A percentile compares a stretch with the other conserved stretches of the same genome.
Conservation (phyloP, 2,797 vertebrate genomes). For the Gymnothorax javanicus region DNA sequence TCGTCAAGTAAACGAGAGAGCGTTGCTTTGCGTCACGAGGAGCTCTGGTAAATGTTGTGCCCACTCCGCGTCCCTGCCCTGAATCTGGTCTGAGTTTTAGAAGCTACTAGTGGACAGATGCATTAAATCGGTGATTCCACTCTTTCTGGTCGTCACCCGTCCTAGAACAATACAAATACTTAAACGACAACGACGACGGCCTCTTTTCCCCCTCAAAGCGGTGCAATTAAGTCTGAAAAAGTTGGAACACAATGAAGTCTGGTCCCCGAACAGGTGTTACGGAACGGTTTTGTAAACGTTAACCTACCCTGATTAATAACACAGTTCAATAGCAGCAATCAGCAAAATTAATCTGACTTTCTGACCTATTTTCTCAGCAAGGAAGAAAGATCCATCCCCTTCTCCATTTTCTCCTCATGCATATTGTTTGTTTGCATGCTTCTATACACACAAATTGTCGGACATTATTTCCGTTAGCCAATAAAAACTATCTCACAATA, state of each 20-base stretch:
- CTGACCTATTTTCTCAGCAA: not conserved
- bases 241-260: not conserved
- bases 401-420: not conserved
- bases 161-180: not conserved
- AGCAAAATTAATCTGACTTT: not conserved
- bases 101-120: not conserved
- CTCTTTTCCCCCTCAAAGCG: not conserved
- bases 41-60: not conserved
- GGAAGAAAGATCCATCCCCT: too few species aligned
- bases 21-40: not conserved
- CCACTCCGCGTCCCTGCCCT: not conserved
- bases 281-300: not conserved
- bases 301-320: not conserved
- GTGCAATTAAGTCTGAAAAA: not conserved
- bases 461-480: not conserved
- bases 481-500: not conserved
- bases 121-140: not conserved
- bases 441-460: not conserved
- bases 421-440: not conserved
- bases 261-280: not conserved
- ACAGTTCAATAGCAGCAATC: not conserved
- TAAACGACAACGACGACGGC: too few species aligned
- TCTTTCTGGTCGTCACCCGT: not conserved
- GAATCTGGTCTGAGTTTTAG: not conserved
- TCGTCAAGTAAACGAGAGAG: too few species aligned